A percentile compares a stretch with the other conserved stretches of the same genome.
Conservation (phyloP, 2,797 vertebrate species). For the Sebastes itinus region DNA sequence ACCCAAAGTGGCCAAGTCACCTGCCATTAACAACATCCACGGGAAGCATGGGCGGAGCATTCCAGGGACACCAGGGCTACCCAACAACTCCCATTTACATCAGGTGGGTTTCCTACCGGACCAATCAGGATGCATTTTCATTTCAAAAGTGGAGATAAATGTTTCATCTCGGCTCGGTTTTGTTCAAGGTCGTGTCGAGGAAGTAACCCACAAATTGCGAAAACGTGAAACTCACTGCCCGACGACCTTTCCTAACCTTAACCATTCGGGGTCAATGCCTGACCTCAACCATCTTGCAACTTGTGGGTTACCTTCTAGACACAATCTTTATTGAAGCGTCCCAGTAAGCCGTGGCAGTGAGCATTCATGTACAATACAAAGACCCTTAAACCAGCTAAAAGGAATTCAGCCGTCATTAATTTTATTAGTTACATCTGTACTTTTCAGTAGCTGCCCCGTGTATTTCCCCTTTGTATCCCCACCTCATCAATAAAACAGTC, state of each 20-base stretch:
- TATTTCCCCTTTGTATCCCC: no score
- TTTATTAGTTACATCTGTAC: background rate
- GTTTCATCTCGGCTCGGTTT: background rate
- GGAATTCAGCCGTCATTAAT: no score
- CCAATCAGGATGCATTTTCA: background rate
- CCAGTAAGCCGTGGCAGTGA: background rate
- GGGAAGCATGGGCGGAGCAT: conserved; percentile 91
- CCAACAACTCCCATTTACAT: conserved; percentile 95
- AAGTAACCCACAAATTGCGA: no score
- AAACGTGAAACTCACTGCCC: no score
- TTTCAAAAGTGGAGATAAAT: background rate
- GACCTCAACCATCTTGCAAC: no score
- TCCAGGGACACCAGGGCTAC: conserved; percentile 90
- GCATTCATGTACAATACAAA: background rate
- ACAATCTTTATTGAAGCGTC: background rate
- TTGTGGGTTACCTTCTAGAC: no score
- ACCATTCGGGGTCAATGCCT: no score
- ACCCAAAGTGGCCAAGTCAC: conserved; percentile 94
- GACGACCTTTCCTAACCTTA: no score
- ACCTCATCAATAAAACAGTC: no score
- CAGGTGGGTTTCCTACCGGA: conserved; percentile 84
- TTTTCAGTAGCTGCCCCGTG: background rate
- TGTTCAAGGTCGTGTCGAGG: no score
- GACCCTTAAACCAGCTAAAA: background rate
- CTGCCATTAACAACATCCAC: conserved; percentile 94